phyloP scores from a whole-genome alignment of 2,113 vertebrate genomes.

The Paradisaea rubra region DNA sequence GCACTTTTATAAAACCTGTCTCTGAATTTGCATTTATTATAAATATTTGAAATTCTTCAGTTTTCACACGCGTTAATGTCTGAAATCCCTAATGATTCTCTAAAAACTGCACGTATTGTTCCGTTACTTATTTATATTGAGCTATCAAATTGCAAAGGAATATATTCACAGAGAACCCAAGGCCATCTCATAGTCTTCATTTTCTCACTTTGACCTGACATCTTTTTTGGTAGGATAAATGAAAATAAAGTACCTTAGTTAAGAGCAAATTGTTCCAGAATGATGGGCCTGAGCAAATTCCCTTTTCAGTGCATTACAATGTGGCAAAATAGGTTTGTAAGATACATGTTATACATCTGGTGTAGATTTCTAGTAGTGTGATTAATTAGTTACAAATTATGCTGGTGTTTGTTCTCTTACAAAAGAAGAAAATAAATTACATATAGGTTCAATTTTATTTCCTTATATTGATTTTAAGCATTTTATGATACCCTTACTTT shows the following conservation, averaged over 20 bases:
- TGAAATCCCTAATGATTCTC: not conserved
- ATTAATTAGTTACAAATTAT: not conserved
- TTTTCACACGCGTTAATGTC: not conserved
- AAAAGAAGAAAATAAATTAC: not conserved
- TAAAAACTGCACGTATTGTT: not conserved
- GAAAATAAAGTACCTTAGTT: not conserved
- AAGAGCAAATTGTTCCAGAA: not conserved
- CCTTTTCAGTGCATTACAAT: not conserved
- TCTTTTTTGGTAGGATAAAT: not conserved
- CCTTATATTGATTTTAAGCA: not conserved
- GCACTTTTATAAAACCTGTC: not conserved
- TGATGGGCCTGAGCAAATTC: not conserved
- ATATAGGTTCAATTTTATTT: not conserved
- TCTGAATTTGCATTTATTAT: not conserved
- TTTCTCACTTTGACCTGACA: not conserved
- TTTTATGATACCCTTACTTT: not conserved
- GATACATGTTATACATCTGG: accelerated
- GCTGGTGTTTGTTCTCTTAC: not conserved
- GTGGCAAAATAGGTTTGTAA: not conserved
- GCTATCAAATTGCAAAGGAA: not conserved
- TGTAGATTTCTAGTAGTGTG: not conserved
- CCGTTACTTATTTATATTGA: not conserved
- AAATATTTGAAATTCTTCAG: not conserved
- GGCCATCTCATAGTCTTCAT: not conserved
- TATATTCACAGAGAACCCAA: not conserved